Percentiles rank a stretch among this genome's conserved stretches.
phyloP scores from a whole-genome alignment of 2,113 vertebrate species.

The Colossoma macropomum region DNA sequence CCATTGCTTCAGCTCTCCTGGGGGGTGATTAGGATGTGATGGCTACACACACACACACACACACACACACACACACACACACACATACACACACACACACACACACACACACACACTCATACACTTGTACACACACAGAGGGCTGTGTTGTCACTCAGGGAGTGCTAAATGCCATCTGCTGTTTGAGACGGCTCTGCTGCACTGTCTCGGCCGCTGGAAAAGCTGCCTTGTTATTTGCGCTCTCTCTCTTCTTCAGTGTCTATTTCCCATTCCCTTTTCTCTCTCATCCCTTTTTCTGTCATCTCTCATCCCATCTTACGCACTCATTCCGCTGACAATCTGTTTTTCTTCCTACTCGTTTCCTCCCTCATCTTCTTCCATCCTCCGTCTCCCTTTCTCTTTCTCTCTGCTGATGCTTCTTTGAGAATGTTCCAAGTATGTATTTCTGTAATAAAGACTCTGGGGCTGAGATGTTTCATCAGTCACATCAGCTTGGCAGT shows the following conservation, averaged over 20 bases:
- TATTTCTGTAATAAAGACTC: constrained; percentile 42
- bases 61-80: background rate
- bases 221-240: too few relatives aligned
- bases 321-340: background rate
- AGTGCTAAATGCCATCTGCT: background rate
- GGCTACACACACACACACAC: background rate
- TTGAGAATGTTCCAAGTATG: constrained; percentile 44
- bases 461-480: constrained; percentile 11
- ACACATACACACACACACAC: background rate
- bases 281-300: background rate
- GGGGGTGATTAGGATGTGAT: background rate
- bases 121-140: background rate
- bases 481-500: constrained; percentile 8
- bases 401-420: background rate
- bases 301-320: background rate
- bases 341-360: background rate
- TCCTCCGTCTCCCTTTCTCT: constrained; percentile 28
- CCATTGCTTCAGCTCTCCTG: background rate
- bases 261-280: background rate
- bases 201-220: background rate
- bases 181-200: background rate
- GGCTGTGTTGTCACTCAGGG: background rate
- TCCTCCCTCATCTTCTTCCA: constrained; percentile 3
- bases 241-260: too few relatives aligned
- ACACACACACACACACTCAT: background rate